Base-by-base conservation (phyloP, 2,888 invertebrate genomes). In the Unio delphinus region DNA sequence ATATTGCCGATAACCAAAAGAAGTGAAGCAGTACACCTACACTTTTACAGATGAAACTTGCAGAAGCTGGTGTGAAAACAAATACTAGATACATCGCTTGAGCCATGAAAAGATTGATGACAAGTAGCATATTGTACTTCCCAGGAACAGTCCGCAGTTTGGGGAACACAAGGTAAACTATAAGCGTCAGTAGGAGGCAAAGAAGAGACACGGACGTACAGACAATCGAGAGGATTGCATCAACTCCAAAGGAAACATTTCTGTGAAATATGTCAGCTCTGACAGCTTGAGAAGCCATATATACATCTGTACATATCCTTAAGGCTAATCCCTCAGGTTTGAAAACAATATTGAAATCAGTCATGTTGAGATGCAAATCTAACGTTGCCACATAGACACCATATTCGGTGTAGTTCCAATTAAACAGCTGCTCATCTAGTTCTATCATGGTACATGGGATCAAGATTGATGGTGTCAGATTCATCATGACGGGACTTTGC, bases 1-100 rank as follows among this genome's bases (percentile, higher is more conserved):
- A 70, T 55, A 74, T 23, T 8, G 70, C 34, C 28, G 63, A 58
- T 6, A 76, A 57, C 74, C 72, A 76, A 26, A 62, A 70, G 45
- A 70, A 76, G 66, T 76, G 76, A 17, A 72, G 68, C 5, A 60
- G 23, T 11, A 72, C 26, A 59, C 74, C 76, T 17, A 74, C 11
- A 4, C 55, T n/a, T 58, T 65, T 64, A 30, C 76, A 76, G 26
- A 54, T 23, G 3, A 66, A 68, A 17, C 67, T 60, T 15, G 34
- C 54, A 4, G 64, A 59, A 61, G 74, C 67, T 7, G n/a, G 34
- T 28, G 63, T 34, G 30, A 62, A 26, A 18, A 65, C 63, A 20
- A 69, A 64, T 4, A 70, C 34, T 4, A 69, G 34, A 11, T 57
- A 70, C 55, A 74, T 17, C 15, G 54, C 60, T 34, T 74, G 74